phyloP scores from a whole-genome alignment of 2,888 invertebrate species.

The Eudemis profundana region DNA sequence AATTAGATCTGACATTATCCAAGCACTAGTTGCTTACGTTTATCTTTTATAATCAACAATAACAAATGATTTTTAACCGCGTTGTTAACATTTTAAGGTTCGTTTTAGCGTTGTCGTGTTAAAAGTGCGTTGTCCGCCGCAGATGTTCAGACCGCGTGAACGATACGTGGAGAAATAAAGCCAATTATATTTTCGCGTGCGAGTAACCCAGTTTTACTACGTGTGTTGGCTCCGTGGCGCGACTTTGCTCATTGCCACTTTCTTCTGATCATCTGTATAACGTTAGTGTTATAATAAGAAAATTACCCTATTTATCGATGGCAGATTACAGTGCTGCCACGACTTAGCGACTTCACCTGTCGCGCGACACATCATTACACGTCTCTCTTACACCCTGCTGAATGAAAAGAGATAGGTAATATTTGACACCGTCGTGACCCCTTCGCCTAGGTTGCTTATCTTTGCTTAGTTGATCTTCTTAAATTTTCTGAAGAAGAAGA shows the following conservation, averaged over 20 bases:
- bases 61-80: background rate
- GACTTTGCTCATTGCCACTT: conserved; percentile 33
- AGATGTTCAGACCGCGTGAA: conserved; percentile 57
- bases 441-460: too few species aligned
- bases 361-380: too few species aligned
- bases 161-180: conserved; percentile 55
- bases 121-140: conserved; percentile 46
- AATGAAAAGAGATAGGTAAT: too few species aligned
- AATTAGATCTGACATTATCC: conserved; percentile 51
- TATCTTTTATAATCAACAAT: conserved; percentile 22
- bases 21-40: conserved; percentile 46
- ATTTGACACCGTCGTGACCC: too few species aligned
- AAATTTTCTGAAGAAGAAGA: too few species aligned
- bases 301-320: conserved; percentile 17
- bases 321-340: background rate
- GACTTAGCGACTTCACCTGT: too few species aligned
- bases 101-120: conserved; percentile 34
- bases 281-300: conserved; percentile 22
- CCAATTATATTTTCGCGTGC: conserved; percentile 64
- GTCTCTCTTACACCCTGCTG: too few species aligned
- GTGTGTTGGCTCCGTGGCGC: conserved; percentile 17
- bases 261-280: conserved; percentile 32
- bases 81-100: conserved; percentile 14
- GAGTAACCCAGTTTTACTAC: conserved; percentile 58
- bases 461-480: too few species aligned